A percentile compares a stretch with the other conserved stretches of the same genome.
Evolutionary conservation across 2,888 invertebrate genomes (phyloP).

Genomic region (Drosophila atroscutellata): DNA sequence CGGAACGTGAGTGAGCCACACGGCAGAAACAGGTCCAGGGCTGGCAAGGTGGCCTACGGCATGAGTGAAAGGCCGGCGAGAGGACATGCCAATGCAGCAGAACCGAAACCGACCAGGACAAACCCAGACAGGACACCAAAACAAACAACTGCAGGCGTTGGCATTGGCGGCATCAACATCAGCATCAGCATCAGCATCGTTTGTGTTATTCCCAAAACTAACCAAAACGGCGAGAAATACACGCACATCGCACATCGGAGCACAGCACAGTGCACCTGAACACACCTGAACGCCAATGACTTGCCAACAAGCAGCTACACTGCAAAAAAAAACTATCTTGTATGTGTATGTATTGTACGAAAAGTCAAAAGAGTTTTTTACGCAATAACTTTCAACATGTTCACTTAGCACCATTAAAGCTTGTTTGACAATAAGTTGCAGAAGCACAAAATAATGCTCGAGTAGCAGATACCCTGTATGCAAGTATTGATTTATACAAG

Average conservation of each 20-base stretch:
- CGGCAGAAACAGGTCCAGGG: neutral
- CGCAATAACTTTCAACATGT: neutral
- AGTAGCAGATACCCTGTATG: neutral
- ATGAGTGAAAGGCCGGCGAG: constrained; percentile 50
- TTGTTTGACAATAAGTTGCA: constrained; percentile 14
- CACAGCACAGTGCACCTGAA: constrained; percentile 10
- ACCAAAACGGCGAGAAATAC: constrained; percentile 22
- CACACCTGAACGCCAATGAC: constrained; percentile 22
- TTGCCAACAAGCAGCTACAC: constrained; percentile 9
- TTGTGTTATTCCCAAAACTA: constrained; percentile 24
- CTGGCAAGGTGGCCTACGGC: constrained; percentile 24
- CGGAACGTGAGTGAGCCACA: constrained; percentile 65
- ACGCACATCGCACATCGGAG: constrained; percentile 19
- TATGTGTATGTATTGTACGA: neutral
- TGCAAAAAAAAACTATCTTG: neutral
- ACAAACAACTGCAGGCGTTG: constrained; percentile 56
- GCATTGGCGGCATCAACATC: neutral
- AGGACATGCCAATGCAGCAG: constrained; percentile 48
- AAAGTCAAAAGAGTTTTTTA: neutral
- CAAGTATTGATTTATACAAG: neutral
- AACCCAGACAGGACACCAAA: constrained; percentile 24
- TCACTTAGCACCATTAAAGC: neutral
- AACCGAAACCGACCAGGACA: neutral
- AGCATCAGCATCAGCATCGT: constrained; percentile 9
- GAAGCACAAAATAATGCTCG: neutral